Conservation (phyloP, 2,797 vertebrate species). For the Urosaurus nigricauda region DNA sequence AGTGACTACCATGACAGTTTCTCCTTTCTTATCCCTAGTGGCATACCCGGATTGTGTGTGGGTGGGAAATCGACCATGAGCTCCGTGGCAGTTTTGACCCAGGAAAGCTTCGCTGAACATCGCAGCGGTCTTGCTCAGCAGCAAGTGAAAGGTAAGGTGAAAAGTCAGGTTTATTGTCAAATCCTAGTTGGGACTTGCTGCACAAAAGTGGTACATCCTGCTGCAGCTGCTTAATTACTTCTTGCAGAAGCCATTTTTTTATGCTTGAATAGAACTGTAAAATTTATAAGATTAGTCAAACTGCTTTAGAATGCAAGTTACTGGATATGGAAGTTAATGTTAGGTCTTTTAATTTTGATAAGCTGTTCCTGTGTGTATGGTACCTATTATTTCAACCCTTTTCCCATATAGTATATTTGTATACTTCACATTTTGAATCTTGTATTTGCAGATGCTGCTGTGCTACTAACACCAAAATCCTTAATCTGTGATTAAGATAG, state of each 20-base stretch:
- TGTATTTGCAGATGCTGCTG: neutral
- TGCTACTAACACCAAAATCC: too few species aligned
- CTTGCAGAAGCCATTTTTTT: neutral
- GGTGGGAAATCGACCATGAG: slow-evolving; percentile 97
- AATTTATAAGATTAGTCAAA: neutral
- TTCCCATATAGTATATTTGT: neutral
- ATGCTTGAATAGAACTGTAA: neutral
- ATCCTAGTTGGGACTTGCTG: neutral
- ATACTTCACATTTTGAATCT: neutral
- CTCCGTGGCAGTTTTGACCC: slow-evolving; percentile 99
- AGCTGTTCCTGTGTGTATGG: neutral
- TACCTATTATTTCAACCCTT: neutral
- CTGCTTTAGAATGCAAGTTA: neutral
- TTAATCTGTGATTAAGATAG: neutral
- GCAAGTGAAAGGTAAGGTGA: slow-evolving; percentile 86
- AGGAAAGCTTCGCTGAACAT: slow-evolving; percentile 99
- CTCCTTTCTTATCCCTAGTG: slow-evolving; percentile 80
- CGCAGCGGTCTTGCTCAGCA: slow-evolving; percentile 95
- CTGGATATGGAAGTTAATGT: neutral
- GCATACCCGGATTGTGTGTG: slow-evolving; percentile 95
- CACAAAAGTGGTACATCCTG: neutral
- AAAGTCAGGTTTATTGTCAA: neutral
- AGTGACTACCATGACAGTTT: neutral
- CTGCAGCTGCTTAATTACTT: neutral
- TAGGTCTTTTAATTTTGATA: neutral